phyloP scores from a whole-genome alignment of 2,888 invertebrate genomes.

The Habrosyne pyritoides region DNA sequence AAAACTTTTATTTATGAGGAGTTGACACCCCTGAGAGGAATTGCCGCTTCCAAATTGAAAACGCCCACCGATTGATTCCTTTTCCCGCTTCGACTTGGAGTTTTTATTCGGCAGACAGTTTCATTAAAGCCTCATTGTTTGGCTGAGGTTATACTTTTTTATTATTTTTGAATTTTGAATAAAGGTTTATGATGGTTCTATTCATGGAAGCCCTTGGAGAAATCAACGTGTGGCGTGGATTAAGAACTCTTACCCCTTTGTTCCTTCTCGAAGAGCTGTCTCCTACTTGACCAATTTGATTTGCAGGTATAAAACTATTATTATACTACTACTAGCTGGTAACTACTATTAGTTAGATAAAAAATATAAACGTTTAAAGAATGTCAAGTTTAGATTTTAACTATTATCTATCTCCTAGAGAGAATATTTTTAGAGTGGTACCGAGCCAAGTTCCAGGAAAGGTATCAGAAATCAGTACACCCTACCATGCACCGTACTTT shows the following conservation, averaged over 20 bases:
- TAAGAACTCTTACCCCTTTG: neutral
- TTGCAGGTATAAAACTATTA: too few relatives aligned
- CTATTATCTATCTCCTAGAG: too few relatives aligned
- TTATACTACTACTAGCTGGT: too few relatives aligned
- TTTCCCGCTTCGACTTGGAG: slow-evolving; percentile 21
- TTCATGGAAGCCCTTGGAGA: neutral
- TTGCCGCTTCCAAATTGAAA: slow-evolving; percentile 32
- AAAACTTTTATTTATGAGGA: slow-evolving; percentile 57
- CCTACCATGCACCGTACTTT: too few relatives aligned
- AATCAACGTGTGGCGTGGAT: neutral
- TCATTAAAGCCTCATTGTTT: slow-evolving; percentile 54
- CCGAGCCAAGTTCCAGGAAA: too few relatives aligned
- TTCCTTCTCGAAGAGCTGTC: too few relatives aligned
- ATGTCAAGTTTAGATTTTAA: too few relatives aligned
- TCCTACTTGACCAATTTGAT: too few relatives aligned
- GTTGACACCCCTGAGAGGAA: slow-evolving; percentile 22
- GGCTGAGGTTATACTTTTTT: slow-evolving; percentile 16
- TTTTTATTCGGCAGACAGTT: slow-evolving; percentile 40
- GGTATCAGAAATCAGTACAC: too few relatives aligned
- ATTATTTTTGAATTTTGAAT: neutral
- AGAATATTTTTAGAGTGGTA: too few relatives aligned
- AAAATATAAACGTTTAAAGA: too few relatives aligned
- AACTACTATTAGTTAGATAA: too few relatives aligned
- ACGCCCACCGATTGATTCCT: slow-evolving; percentile 43
- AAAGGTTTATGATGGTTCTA: slow-evolving; percentile 7